phyloP scores from a whole-genome alignment of 37 sponge, comb jelly and placozoan genomes.

The Spongilla lacustris region DNA sequence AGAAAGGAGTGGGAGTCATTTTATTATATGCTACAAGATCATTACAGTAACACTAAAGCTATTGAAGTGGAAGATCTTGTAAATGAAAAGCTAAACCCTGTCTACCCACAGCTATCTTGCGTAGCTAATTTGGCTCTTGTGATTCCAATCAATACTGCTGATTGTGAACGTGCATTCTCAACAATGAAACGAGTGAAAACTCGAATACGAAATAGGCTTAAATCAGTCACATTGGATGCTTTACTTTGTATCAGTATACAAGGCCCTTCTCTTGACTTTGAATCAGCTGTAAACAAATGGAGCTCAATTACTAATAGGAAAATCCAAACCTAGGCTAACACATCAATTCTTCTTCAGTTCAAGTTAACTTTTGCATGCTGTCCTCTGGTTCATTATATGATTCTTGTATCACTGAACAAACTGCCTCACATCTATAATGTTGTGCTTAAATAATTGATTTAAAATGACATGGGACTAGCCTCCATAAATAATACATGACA shows the following conservation, averaged over 20 bases:
- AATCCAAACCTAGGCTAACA: background rate
- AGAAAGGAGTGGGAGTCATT: background rate
- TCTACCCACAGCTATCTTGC: slow-evolving; percentile 1
- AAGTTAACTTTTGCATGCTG: slow-evolving; percentile 1
- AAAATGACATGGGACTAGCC: background rate
- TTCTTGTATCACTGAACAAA: background rate
- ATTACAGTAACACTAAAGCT: too few species aligned
- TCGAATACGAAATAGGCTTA: background rate
- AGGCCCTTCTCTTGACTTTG: slow-evolving; percentile 1
- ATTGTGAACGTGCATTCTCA: background rate
- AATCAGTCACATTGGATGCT: slow-evolving; percentile 1
- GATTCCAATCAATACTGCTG: background rate
- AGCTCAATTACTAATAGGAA: slow-evolving; percentile 1
- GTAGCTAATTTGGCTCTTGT: background rate
- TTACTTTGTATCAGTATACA: background rate
- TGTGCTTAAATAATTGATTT: background rate
- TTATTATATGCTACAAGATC: too few species aligned
- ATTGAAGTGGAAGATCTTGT: background rate
- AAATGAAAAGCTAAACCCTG: background rate
- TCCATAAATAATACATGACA: background rate
- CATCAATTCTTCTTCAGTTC: background rate
- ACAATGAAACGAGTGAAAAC: background rate
- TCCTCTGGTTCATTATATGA: slow-evolving; percentile 1
- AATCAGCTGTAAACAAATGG: slow-evolving; percentile 1
- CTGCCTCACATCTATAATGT: background rate